These are phyloP conservation scores for Canis aureus DNA, from an alignment of 2,113 vertebrate species.

Conservation along the genomic window DNA sequence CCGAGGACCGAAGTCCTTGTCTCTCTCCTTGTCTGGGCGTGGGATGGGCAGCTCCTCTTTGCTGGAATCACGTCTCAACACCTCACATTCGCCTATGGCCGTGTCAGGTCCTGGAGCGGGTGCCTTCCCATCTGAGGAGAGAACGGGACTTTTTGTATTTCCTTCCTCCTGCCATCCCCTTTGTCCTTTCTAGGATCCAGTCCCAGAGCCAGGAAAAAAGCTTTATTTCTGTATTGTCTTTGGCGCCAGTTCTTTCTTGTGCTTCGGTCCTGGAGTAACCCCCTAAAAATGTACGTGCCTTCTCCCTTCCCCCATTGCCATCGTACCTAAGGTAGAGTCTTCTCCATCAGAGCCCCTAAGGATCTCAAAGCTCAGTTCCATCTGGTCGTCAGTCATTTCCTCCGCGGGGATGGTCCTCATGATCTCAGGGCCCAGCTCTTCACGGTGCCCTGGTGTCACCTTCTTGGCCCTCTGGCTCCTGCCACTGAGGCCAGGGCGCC, in stretches of 20 bases:
- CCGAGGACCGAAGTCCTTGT: background rate
- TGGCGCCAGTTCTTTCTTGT: background rate
- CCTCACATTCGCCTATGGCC: conserved; percentile 85
- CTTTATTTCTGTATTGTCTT: background rate
- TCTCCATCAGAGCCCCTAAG: conserved; percentile 88
- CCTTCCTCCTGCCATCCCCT: background rate
- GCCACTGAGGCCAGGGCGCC: background rate
- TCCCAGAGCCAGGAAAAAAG: background rate
- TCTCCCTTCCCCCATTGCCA: background rate
- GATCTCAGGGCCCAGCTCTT: conserved; percentile 79
- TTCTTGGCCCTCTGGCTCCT: conserved; percentile 61
- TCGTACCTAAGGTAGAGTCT: conserved; percentile 76
- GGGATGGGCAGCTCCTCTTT: conserved; percentile 69
- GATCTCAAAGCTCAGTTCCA: conserved; percentile 89
- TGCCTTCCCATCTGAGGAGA: conserved; percentile 31
- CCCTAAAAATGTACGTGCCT: background rate
- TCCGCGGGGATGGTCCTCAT: conserved; percentile 89
- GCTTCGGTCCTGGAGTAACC: background rate
- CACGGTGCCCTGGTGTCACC: conserved; percentile 54
- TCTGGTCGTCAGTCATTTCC: conserved; percentile 77
- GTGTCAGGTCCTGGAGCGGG: background rate
- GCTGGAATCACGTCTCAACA: conserved; percentile 87
- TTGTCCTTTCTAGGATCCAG: background rate
- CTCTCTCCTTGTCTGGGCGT: conserved; percentile 50
- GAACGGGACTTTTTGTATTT: background rate